A percentile compares a stretch with the other conserved stretches of the same genome.
Conservation (phyloP, 64 coral and sea anemone genomes). For the Montipora foliosa region DNA sequence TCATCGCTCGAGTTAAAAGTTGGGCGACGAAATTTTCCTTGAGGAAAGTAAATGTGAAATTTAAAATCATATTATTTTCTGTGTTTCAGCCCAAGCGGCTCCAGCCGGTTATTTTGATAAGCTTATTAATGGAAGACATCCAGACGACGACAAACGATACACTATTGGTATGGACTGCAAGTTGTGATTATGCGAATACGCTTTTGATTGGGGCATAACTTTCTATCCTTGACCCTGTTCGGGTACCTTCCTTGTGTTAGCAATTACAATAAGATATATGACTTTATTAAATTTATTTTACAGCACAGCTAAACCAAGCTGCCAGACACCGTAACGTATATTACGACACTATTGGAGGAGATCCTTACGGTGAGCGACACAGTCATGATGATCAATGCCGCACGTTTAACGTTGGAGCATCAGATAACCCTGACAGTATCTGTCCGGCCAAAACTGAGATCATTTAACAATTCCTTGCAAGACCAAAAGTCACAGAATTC, state of each 20-base stretch:
- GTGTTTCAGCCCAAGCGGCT: not conserved
- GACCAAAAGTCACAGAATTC: no score
- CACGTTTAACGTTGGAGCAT: not conserved
- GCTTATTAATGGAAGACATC: slow-evolving; percentile 59
- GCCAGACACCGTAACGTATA: slow-evolving; percentile 92
- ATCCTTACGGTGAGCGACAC: slow-evolving; percentile 74
- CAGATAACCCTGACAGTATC: no score
- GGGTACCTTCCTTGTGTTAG: no score
- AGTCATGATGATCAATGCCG: not conserved
- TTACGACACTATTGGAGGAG: slow-evolving; percentile 74
- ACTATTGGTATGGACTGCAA: slow-evolving; percentile 58
- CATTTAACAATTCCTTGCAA: no score
- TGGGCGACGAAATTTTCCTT: not conserved
- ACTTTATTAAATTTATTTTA: not conserved
- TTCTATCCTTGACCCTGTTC: not conserved
- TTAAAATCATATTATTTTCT: not conserved
- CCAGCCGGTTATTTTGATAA: slow-evolving; percentile 37
- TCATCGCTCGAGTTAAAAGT: no score
- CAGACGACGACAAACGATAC: slow-evolving; percentile 84
- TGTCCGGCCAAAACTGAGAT: no score
- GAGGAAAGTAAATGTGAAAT: not conserved
- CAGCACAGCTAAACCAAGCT: slow-evolving; percentile 83
- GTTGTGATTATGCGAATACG: no score
- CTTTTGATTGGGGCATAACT: not conserved
- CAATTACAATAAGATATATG: no score